phyloP scores from a whole-genome alignment of 1,140 invertebrate species.

The Ips nitidus region DNA sequence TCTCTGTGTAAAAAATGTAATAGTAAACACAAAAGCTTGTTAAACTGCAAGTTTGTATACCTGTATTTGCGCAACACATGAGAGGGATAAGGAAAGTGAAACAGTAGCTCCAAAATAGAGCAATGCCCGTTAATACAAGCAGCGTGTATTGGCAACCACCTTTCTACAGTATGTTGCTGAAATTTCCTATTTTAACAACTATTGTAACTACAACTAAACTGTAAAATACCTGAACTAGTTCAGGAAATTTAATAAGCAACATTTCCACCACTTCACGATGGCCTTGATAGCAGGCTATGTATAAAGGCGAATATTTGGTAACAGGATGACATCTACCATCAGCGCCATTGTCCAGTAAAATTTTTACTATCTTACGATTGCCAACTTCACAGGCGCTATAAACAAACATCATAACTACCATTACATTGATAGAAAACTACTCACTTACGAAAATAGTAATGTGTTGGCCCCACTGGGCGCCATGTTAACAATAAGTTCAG shows the following conservation, averaged over 20 bases:
- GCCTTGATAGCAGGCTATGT: constrained; percentile 87
- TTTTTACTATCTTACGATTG: constrained; percentile 74
- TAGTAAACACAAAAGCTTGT: background rate
- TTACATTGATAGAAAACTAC: constrained; percentile 4
- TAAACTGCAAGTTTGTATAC: constrained; percentile 49
- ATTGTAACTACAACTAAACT: background rate
- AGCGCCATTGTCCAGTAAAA: constrained; percentile 78
- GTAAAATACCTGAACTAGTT: constrained; percentile 64
- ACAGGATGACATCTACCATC: constrained; percentile 85
- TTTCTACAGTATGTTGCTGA: constrained; percentile 83
- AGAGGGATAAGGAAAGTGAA: constrained; percentile 82
- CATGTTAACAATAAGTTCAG: constrained; percentile 78
- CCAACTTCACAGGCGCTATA: constrained; percentile 80
- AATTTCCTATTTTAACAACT: constrained; percentile 29
- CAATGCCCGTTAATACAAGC: constrained; percentile 87
- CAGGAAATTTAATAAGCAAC: constrained; percentile 70
- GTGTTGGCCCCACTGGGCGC: constrained; percentile 84
- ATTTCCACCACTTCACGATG: constrained; percentile 78
- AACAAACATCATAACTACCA: constrained; percentile 23
- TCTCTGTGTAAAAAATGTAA: constrained; percentile 60
- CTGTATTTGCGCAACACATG: constrained; percentile 66
- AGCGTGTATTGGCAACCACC: constrained; percentile 90
- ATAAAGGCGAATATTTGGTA: constrained; percentile 89
- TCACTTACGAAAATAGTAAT: constrained; percentile 75
- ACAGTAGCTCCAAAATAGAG: constrained; percentile 71